Conservation (phyloP, 1,140 invertebrate species). For the Nasonia vitripennis region DNA sequence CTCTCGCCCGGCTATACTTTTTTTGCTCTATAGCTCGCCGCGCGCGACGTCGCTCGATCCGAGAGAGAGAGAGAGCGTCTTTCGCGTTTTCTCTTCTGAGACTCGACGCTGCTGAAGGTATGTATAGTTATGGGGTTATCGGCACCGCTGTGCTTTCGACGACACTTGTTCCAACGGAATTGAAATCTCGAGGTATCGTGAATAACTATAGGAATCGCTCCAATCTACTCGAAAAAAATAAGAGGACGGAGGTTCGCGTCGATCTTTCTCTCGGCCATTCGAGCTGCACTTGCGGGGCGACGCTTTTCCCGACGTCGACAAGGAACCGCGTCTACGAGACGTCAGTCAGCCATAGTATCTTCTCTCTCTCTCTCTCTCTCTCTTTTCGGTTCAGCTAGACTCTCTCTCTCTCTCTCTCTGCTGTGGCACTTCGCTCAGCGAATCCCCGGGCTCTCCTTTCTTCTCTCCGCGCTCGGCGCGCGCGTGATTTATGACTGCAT, state of each 20-base stretch:
- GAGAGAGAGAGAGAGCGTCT: too few relatives aligned
- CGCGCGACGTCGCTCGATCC: not conserved
- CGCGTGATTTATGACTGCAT: constrained; percentile 68
- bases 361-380: constrained; percentile 36
- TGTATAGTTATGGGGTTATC: too few relatives aligned
- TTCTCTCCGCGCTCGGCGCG: constrained; percentile 31
- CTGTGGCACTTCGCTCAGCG: not conserved
- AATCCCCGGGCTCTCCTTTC: constrained; percentile 18
- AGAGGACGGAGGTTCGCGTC: constrained; percentile 55
- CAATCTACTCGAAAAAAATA: too few relatives aligned
- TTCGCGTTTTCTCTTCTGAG: too few relatives aligned
- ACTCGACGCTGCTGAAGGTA: not conserved
- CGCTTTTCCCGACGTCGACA: constrained; percentile 56
- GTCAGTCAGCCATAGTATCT: constrained; percentile 59
- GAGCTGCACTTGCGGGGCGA: constrained; percentile 28
- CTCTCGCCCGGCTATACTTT: not conserved
- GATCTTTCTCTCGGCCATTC: constrained; percentile 47
- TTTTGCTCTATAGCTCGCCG: not conserved
- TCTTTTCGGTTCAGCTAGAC: constrained; percentile 31
- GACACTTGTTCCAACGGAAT: not conserved
- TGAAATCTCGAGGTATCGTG: too few relatives aligned
- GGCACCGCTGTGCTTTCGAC: not conserved
- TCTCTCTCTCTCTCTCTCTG: too few relatives aligned
- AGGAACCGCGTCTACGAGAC: constrained; percentile 58
- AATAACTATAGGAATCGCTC: too few relatives aligned